A percentile compares a stretch with the other conserved stretches of the same genome.
These are phyloP conservation scores for Drosophila aldrichi DNA, from an alignment of 2,888 invertebrate species.

Conservation along the genomic window DNA sequence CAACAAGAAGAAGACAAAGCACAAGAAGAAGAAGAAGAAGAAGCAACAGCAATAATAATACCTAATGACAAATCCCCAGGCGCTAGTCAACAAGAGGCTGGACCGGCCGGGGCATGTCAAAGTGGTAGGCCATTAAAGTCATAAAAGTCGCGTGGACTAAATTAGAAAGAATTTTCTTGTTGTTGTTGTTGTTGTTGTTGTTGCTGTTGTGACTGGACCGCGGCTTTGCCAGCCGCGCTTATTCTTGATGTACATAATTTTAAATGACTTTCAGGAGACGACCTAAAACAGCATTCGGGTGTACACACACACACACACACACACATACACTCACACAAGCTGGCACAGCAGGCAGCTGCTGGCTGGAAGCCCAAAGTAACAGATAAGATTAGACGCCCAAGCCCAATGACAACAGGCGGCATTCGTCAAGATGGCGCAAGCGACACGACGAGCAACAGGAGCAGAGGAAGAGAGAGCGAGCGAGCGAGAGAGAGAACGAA, in stretches of 20 bases:
- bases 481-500: neutral
- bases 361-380: constrained; percentile 54
- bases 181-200: neutral
- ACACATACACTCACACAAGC: constrained; percentile 25
- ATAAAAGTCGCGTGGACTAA: constrained; percentile 81
- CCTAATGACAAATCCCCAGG: constrained; percentile 68
- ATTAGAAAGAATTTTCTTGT: constrained; percentile 64
- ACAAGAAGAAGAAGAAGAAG: neutral
- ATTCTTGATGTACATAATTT: constrained; percentile 74
- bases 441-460: constrained; percentile 10
- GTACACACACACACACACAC: constrained; percentile 27
- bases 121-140: constrained; percentile 77
- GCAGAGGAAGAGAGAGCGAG: neutral
- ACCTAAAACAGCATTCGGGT: constrained; percentile 52
- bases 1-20: constrained; percentile 5
- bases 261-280: constrained; percentile 79
- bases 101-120: constrained; percentile 42
- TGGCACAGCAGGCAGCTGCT: constrained; percentile 39
- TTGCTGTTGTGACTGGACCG: constrained; percentile 4
- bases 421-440: constrained; percentile 70
- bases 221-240: constrained; percentile 37
- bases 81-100: constrained; percentile 39
- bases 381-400: constrained; percentile 75
- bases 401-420: constrained; percentile 77
- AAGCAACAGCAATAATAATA: constrained; percentile 39